Conservation (phyloP, 2,113 vertebrate genomes). For the Mesitornis unicolor region DNA sequence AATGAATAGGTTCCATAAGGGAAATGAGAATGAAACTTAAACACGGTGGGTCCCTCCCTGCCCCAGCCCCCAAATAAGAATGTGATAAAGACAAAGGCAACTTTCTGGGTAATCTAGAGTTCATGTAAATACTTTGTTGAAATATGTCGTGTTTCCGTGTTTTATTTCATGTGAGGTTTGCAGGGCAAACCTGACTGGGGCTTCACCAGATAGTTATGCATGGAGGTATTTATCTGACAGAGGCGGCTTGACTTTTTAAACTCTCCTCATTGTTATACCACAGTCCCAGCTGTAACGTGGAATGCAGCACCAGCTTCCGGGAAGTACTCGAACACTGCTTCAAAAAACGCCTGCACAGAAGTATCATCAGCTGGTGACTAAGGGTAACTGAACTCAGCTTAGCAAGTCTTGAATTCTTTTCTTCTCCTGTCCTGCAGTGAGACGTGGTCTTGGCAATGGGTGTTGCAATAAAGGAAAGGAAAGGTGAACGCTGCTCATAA, state of each 20-base stretch:
- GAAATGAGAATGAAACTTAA: not conserved
- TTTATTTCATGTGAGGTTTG: not conserved
- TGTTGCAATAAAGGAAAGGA: conserved; percentile 64
- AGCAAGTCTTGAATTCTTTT: conserved; percentile 47
- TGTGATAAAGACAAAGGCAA: not conserved
- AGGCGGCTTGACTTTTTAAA: conserved; percentile 74
- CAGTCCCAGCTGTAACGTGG: conserved; percentile 79
- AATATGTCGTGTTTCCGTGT: rapidly evolving
- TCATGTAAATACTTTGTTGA: not conserved
- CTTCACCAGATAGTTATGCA: conserved; percentile 57
- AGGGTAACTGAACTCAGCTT: conserved; percentile 58
- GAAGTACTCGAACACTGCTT: conserved; percentile 76
- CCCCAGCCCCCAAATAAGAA: not conserved
- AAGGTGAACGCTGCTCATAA: conserved; percentile 67
- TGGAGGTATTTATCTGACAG: conserved; percentile 70
- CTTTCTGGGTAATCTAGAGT: not conserved
- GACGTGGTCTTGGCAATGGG: conserved; percentile 54
- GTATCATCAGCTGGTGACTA: conserved; percentile 58
- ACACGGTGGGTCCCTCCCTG: too few species aligned
- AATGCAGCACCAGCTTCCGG: conserved; percentile 81
- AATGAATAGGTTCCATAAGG: not conserved
- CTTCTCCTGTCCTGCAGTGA: conserved; percentile 52
- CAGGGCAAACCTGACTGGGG: conserved; percentile 66
- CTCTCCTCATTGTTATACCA: conserved; percentile 66
- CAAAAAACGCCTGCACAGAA: conserved; percentile 68